These are phyloP conservation scores for Selene dorsalis DNA, from an alignment of 2,797 vertebrate species.

Conservation along the genomic window DNA sequence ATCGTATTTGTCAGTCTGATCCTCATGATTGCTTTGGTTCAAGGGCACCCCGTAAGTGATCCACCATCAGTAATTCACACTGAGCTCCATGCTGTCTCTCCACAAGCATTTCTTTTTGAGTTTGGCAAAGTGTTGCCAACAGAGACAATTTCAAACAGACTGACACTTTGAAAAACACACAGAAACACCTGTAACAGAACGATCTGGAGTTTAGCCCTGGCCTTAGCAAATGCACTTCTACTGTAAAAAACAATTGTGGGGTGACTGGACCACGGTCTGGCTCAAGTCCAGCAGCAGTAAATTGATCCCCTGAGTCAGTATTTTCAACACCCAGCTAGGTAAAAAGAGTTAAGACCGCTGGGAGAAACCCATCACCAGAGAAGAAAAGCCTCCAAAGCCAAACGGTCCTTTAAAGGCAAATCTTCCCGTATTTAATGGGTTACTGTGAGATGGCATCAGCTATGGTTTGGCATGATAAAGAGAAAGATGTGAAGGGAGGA, in stretches of 20 bases:
- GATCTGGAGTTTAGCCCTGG: conserved; percentile 46
- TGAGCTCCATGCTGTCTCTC: background rate
- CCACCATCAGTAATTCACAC: conserved; percentile 9
- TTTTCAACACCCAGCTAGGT: conserved; percentile 58
- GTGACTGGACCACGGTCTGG: conserved; percentile 40
- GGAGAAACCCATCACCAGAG: conserved; percentile 56
- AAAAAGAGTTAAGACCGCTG: conserved; percentile 52
- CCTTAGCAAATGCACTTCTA: conserved; percentile 40
- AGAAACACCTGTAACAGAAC: conserved; percentile 21
- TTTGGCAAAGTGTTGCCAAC: conserved; percentile 23
- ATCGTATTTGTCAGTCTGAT: conserved; percentile 32
- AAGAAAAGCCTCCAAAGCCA: conserved; percentile 47
- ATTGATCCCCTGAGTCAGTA: conserved; percentile 60
- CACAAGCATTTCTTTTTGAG: conserved; percentile 28
- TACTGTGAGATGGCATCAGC: conserved; percentile 29
- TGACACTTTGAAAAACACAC: conserved; percentile 33
- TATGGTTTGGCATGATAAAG: background rate
- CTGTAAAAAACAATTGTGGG: conserved; percentile 43
- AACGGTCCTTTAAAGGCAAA: conserved; percentile 48
- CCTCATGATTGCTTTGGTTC: conserved; percentile 32
- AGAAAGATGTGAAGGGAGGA: background rate
- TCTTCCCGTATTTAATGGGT: conserved; percentile 39
- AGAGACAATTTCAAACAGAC: conserved; percentile 40
- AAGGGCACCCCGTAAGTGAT: conserved; percentile 13
- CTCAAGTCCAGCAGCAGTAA: conserved; percentile 45